A percentile compares a stretch with the other conserved stretches of the same genome.
phyloP scores from a whole-genome alignment of 2,888 invertebrate genomes.

The Drosophila silvestris region DNA sequence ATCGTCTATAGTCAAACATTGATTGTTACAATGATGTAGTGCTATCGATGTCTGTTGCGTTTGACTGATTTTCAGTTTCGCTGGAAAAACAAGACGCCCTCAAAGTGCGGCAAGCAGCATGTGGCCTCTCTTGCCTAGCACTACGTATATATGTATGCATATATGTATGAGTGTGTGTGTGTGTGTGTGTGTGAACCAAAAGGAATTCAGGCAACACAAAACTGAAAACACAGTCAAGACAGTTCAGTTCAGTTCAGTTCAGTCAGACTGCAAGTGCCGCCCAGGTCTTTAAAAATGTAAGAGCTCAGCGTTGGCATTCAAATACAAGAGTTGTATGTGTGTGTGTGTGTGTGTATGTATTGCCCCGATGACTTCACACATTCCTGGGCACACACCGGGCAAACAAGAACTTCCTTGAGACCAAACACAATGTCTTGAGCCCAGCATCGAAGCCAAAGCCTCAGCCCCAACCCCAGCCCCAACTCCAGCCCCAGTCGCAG shows the following conservation, averaged over 20 bases:
- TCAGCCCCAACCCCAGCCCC: slow-evolving; percentile 33
- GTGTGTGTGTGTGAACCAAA: background rate
- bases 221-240: slow-evolving; percentile 1
- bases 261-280: slow-evolving; percentile 68
- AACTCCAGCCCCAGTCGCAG: slow-evolving; percentile 28
- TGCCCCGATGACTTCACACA: slow-evolving; percentile 77
- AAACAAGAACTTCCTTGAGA: slow-evolving; percentile 77
- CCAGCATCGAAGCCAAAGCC: background rate
- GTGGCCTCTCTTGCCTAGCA: slow-evolving; percentile 3
- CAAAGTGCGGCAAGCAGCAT: slow-evolving; percentile 43
- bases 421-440: slow-evolving; percentile 62
- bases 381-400: slow-evolving; percentile 67
- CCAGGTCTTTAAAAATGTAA: slow-evolving; percentile 75
- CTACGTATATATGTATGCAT: background rate
- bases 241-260: slow-evolving; percentile 5
- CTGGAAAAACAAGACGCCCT: slow-evolving; percentile 74
- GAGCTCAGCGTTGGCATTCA: slow-evolving; percentile 70
- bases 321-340: slow-evolving; percentile 45
- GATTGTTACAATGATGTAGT: slow-evolving; percentile 76
- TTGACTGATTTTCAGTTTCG: slow-evolving; percentile 77
- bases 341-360: slow-evolving; percentile 33
- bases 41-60: slow-evolving; percentile 78
- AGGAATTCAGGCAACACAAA: slow-evolving; percentile 53
- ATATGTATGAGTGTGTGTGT: background rate
- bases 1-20: slow-evolving; percentile 38